A percentile compares a stretch with the other conserved stretches of the same genome.
These are phyloP conservation scores for Pseudorectes ferrugineus DNA, from an alignment of 2,113 vertebrate species.

Conservation along the genomic window DNA sequence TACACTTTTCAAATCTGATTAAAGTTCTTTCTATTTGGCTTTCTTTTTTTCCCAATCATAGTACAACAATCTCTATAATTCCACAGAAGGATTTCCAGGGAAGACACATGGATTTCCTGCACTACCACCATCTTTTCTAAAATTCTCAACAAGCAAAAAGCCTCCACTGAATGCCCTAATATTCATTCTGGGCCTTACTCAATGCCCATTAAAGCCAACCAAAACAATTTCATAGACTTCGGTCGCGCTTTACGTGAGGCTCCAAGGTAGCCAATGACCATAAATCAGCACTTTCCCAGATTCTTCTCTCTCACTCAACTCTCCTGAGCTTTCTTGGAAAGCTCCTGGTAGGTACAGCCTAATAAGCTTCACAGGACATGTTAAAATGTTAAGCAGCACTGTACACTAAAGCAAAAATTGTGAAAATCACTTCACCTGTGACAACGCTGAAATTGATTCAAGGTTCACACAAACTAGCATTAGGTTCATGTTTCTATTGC, in stretches of 20 bases:
- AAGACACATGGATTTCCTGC: neutral
- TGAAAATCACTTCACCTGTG: neutral
- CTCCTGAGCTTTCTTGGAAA: neutral
- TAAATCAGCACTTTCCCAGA: fast-evolving
- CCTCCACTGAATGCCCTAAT: neutral
- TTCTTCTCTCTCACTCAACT: neutral
- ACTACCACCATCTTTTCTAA: neutral
- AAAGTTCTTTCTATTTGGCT: neutral
- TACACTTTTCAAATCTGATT: neutral
- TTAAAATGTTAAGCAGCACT: neutral
- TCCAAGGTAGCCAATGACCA: neutral
- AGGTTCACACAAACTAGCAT: neutral
- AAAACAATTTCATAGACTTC: neutral
- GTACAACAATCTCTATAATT: neutral
- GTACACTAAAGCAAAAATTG: neutral
- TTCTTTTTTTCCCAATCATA: neutral
- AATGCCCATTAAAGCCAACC: neutral
- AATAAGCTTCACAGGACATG: fast-evolving
- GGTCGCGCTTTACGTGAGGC: fast-evolving
- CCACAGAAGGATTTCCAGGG: neutral
- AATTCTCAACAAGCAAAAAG: neutral
- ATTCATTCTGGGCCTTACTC: neutral
- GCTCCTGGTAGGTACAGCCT: neutral
- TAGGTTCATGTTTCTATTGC: neutral
- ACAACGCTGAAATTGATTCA: neutral